Evolutionary conservation across 2,797 vertebrate genomes (phyloP).

Genomic region (Gambelia wislizenii): DNA sequence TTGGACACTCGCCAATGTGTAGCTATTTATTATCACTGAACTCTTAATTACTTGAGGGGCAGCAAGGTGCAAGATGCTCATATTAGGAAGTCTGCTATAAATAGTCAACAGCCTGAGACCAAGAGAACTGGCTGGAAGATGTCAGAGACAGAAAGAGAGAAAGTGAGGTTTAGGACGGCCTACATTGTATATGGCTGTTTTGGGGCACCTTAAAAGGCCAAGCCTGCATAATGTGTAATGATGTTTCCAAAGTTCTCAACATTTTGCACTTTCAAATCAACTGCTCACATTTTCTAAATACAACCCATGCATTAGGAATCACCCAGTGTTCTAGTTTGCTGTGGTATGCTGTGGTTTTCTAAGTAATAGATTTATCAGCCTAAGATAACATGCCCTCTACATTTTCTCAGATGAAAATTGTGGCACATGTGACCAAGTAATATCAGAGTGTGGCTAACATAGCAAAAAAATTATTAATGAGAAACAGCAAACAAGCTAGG

Average conservation of each 20-base stretch:
- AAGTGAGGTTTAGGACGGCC: background rate
- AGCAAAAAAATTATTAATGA: too few relatives aligned
- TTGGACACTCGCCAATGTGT: background rate
- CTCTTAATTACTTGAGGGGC: slow-evolving; percentile 22
- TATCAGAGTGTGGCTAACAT: too few relatives aligned
- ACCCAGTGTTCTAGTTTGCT: background rate
- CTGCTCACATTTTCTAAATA: background rate
- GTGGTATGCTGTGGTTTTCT: background rate
- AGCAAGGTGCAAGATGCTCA: background rate
- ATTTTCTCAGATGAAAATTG: too few relatives aligned
- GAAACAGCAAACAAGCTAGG: too few relatives aligned
- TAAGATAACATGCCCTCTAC: too few relatives aligned
- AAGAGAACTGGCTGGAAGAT: background rate
- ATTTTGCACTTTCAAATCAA: background rate
- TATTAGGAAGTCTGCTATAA: background rate
- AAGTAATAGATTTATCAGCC: background rate
- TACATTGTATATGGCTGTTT: background rate
- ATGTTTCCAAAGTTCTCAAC: background rate
- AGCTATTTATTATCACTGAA: slow-evolving; percentile 16
- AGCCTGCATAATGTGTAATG: background rate
- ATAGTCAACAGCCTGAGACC: background rate
- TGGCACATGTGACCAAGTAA: too few relatives aligned
- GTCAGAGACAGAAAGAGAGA: background rate
- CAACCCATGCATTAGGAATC: background rate
- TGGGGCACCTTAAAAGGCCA: background rate